Evolutionary conservation across 2,113 vertebrate species (phyloP).

Genomic region (Polyodon spathula): DNA sequence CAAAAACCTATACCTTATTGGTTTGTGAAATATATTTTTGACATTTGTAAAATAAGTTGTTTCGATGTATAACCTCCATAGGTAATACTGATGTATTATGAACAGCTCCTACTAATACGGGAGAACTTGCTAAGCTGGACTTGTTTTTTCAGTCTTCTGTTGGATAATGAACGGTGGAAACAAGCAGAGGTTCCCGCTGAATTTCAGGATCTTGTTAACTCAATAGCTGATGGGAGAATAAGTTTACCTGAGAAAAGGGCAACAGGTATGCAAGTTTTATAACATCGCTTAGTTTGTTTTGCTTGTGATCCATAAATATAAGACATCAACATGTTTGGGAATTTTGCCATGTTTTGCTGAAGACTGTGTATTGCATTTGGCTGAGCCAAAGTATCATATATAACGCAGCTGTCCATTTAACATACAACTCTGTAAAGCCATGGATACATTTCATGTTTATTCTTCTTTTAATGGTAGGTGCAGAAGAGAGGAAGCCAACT

Average conservation of each 20-base stretch:
- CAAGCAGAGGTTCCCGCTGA: slow-evolving; percentile 93
- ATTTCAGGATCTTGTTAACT: slow-evolving; percentile 92
- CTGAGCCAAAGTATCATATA: too few species aligned
- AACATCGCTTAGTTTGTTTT: slow-evolving; percentile 9
- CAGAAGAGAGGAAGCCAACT: slow-evolving; percentile 74
- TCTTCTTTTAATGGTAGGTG: slow-evolving; percentile 39
- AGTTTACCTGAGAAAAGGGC: slow-evolving; percentile 77
- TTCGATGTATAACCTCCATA: too few species aligned
- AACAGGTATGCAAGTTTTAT: slow-evolving; percentile 48
- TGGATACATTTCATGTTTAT: not conserved
- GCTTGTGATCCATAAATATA: not conserved
- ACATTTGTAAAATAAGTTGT: too few species aligned
- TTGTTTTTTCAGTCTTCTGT: slow-evolving; percentile 65
- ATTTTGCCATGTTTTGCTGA: too few species aligned
- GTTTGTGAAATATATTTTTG: too few species aligned
- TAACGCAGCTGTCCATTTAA: too few species aligned
- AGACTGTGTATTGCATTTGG: too few species aligned
- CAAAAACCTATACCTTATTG: too few species aligned
- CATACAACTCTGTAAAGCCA: not conserved
- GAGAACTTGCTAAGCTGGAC: too few species aligned
- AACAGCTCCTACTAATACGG: too few species aligned
- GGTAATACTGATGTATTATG: too few species aligned
- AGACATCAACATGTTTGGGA: too few species aligned
- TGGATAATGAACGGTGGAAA: slow-evolving; percentile 96
- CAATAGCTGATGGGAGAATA: slow-evolving; percentile 80